phyloP scores from a whole-genome alignment of 2,888 invertebrate species.

The Drosophila cognata region DNA sequence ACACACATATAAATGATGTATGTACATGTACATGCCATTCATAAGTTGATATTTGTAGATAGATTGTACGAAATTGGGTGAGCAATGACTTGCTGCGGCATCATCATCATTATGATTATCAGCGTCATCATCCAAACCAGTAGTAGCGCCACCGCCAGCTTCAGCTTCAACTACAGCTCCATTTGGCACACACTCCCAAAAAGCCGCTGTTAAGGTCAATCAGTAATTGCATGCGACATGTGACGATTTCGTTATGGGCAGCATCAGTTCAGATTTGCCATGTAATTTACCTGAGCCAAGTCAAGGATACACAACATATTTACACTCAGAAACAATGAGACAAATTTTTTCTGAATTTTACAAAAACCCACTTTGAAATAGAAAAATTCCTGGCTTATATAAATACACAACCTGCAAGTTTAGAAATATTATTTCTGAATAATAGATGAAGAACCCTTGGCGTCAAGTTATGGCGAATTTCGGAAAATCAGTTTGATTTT shows the following conservation, averaged over 20 bases:
- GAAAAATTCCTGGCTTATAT: neutral
- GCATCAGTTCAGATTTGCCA: slow-evolving; percentile 33
- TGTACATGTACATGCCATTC: neutral
- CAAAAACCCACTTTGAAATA: neutral
- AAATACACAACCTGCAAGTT: neutral
- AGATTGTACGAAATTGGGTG: slow-evolving; percentile 68
- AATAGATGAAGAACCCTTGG: neutral
- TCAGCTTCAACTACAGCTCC: slow-evolving; percentile 35
- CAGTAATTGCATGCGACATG: slow-evolving; percentile 47
- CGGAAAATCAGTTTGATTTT: neutral
- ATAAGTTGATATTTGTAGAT: slow-evolving; percentile 28
- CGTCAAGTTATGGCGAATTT: too few species aligned
- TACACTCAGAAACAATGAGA: neutral
- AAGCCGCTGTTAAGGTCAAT: slow-evolving; percentile 72
- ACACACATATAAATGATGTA: slow-evolving; percentile 1
- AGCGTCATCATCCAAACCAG: slow-evolving; percentile 30
- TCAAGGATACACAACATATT: slow-evolving; percentile 17
- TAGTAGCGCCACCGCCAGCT: slow-evolving; percentile 32
- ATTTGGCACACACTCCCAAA: slow-evolving; percentile 71
- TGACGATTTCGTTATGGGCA: slow-evolving; percentile 46
- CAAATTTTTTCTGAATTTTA: neutral
- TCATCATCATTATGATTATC: slow-evolving; percentile 25
- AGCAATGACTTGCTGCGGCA: slow-evolving; percentile 73
- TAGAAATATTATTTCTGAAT: neutral
- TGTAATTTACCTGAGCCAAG: slow-evolving; percentile 21